Evolutionary conservation across 2,888 invertebrate genomes (phyloP).

Genomic region (Oscheius myriophilus): DNA sequence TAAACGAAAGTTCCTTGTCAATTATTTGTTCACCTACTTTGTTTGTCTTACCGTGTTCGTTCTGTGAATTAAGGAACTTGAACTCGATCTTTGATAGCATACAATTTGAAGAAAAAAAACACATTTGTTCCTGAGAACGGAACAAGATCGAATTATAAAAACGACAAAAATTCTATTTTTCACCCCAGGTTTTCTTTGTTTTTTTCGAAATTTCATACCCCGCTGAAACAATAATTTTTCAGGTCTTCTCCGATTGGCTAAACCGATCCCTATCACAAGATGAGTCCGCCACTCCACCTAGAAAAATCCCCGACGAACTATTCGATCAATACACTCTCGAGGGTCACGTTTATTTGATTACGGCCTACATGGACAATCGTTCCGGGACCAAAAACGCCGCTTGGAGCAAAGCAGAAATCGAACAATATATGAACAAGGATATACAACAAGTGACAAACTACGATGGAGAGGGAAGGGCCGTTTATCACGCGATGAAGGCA

Average conservation of each 20-base stretch:
- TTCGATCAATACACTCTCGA: conserved; percentile 2
- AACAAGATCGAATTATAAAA: too few species aligned
- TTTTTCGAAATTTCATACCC: too few species aligned
- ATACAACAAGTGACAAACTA: conserved; percentile 1
- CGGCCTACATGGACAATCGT: conserved; percentile 25
- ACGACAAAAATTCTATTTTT: too few species aligned
- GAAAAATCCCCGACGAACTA: not conserved
- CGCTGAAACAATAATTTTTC: not conserved
- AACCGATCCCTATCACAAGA: not conserved
- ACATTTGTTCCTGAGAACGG: too few species aligned
- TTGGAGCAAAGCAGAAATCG: conserved; percentile 4
- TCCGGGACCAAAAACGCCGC: conserved; percentile 9
- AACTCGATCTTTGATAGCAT: too few species aligned
- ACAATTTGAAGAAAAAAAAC: too few species aligned
- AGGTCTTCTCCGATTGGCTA: conserved; percentile 21
- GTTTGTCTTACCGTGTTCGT: too few species aligned
- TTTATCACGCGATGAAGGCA: conserved; percentile 35
- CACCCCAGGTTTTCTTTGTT: too few species aligned
- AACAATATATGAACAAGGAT: not conserved
- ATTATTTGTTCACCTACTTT: too few species aligned
- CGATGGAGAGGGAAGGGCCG: conserved; percentile 25
- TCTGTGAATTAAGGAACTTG: too few species aligned
- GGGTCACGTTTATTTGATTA: conserved; percentile 9
- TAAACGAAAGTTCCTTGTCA: not conserved
- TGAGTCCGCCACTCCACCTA: conserved; percentile 14